Evolutionary conservation across 2,888 invertebrate species (phyloP), one percentile per base, ranked within the genome.

Genomic region (Noctua pronuba): DNA sequence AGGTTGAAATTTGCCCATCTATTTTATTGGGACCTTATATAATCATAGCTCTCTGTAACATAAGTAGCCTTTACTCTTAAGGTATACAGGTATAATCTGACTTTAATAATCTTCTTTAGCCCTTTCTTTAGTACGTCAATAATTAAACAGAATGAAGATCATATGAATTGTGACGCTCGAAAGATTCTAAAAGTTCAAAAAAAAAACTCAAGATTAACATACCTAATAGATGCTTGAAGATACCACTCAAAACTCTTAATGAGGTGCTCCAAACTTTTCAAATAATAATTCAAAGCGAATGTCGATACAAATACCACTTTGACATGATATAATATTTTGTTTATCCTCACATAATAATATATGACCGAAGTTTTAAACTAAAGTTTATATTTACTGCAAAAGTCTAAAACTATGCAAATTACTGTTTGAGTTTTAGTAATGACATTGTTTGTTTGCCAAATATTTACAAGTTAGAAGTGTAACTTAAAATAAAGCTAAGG

Each of bases 391-490:
- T 85, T 65, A 85, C 77, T 77, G 62, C 77, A 58, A 13, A 75
- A 75, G 77, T 69, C 38, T 75, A 73, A 73, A 85, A 77, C 78
- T 85, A 77, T 78, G 78, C 38, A 75, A 85, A 82, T 85, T 71
- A 7, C 5, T 73, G n/a, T 74, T 74, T 55, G 8, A 2, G 31
- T 65, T 73, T 68, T 68, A 67, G 60, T 73, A 70, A 62, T 68
- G 21, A 58, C 24, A 46, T 49, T 73, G 46, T 69, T 77, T 73
- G 73, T 71, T 83, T 68, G 13, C 3, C 24, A 75, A 80, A 80
- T n/a, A 10, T 64, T n/a, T 38, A 8, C 38, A 38, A 38, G 38
- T 38, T 38, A 35, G 21, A 35, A 38, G 0, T 38, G 3, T 24
- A 62, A 62, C 49, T 6, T 52, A 62, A 28, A 31, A 64, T 77